phyloP scores from a whole-genome alignment of 1,140 invertebrate species.

The Gryon sp. region DNA sequence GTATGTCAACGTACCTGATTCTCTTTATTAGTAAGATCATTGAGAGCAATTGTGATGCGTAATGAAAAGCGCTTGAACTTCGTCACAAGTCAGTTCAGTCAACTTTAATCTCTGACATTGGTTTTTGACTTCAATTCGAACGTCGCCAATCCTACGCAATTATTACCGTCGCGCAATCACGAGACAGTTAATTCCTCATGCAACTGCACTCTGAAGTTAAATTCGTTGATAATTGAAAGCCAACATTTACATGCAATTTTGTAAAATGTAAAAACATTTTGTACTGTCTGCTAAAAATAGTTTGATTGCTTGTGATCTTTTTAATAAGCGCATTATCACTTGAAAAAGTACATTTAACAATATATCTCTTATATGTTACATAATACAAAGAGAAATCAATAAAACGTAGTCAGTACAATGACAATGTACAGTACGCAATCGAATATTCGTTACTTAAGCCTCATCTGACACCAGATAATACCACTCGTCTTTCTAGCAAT shows the following conservation, averaged over 20 bases:
- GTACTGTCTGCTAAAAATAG: too few species aligned
- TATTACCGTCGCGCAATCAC: slow-evolving; percentile 3
- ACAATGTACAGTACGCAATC: slow-evolving; percentile 28
- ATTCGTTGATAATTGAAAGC: too few species aligned
- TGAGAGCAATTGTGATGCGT: slow-evolving; percentile 40
- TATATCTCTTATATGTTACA: too few species aligned
- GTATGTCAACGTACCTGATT: slow-evolving; percentile 49
- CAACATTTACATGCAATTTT: too few species aligned
- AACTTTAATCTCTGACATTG: slow-evolving; percentile 35
- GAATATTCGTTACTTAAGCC: slow-evolving; percentile 43
- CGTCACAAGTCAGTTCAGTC: slow-evolving; percentile 27
- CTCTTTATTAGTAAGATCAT: slow-evolving; percentile 34
- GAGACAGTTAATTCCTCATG: slow-evolving; percentile 8
- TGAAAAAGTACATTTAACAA: too few species aligned
- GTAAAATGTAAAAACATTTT: too few species aligned
- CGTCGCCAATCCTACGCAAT: slow-evolving; percentile 6
- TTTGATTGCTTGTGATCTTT: too few species aligned
- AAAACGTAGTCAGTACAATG: slow-evolving; percentile 26
- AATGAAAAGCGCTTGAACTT: slow-evolving; percentile 49
- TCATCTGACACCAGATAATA: slow-evolving; percentile 45
- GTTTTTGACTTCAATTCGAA: slow-evolving; percentile 19
- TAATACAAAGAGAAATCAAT: slow-evolving; percentile 25
- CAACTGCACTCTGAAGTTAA: too few species aligned
- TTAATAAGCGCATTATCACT: too few species aligned
- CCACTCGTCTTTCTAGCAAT: slow-evolving; percentile 51